Evolutionary conservation across 2,113 vertebrate genomes (phyloP).

Genomic region (Tiliqua scincoides): DNA sequence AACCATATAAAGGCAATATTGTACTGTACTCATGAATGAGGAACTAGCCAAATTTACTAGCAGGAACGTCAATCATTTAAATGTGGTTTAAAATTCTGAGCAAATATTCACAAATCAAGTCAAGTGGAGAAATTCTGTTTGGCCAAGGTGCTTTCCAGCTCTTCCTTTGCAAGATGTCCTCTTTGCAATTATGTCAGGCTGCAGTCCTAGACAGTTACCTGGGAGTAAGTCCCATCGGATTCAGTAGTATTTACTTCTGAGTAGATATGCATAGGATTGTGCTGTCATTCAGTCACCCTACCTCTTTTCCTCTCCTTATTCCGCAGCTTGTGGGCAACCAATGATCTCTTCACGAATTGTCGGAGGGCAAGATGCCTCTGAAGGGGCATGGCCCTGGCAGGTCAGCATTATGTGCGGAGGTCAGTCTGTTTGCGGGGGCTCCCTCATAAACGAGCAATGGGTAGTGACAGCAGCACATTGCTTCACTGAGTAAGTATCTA

Average conservation of each 20-base stretch:
- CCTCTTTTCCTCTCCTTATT: neutral
- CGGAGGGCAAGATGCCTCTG: conserved; percentile 14
- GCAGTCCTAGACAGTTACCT: no score
- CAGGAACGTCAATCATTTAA: neutral
- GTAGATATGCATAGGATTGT: neutral
- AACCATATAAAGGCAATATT: neutral
- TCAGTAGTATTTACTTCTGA: no score
- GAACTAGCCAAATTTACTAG: neutral
- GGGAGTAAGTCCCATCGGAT: no score
- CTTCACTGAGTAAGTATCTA: conserved; percentile 15
- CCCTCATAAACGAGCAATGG: conserved; percentile 21
- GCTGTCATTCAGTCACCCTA: neutral
- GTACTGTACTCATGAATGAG: no score
- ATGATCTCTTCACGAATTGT: neutral
- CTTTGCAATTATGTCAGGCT: neutral
- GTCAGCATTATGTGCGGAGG: neutral
- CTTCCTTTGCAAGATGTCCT: neutral
- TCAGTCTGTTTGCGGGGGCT: conserved; percentile 17
- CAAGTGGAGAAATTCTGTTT: neutral
- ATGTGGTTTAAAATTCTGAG: neutral
- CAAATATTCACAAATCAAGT: neutral
- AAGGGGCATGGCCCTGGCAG: conserved; percentile 46
- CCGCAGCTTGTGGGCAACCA: conserved; percentile 11
- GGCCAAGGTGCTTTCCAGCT: no score
- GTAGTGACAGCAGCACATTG: conserved; percentile 50